Evolutionary conservation across 2,113 vertebrate species (phyloP).

Genomic region (Naja naja): DNA sequence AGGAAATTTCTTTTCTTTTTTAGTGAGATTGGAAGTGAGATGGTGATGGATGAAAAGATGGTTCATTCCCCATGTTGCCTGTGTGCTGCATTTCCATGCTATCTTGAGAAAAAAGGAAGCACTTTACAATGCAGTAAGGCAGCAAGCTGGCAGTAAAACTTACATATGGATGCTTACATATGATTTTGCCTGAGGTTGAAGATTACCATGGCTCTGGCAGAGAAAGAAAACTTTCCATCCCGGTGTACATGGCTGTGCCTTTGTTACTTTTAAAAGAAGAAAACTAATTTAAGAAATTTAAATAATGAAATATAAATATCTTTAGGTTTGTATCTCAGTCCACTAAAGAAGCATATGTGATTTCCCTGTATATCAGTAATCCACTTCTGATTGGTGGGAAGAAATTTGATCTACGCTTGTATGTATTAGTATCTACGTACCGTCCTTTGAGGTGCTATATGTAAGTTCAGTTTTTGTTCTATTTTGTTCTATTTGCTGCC

Average conservation of each 20-base stretch:
- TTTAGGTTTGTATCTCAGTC: conserved; percentile 86
- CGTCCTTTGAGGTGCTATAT: conserved; percentile 95
- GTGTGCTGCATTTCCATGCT: neutral
- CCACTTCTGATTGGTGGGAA: conserved; percentile 93
- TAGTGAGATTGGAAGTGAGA: neutral
- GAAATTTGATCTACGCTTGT: conserved; percentile 96
- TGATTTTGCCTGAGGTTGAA: neutral
- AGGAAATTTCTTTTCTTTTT: neutral
- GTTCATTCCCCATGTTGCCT: neutral
- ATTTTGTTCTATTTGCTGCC: neutral
- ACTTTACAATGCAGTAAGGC: neutral
- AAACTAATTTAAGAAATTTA: neutral
- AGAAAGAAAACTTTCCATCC: neutral
- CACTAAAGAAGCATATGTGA: conserved; percentile 93
- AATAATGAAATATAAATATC: neutral
- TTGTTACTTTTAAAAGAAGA: neutral
- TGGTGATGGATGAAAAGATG: neutral
- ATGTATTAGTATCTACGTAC: conserved; percentile 93
- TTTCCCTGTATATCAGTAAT: conserved; percentile 95
- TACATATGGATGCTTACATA: neutral
- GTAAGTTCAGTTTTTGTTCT: conserved; percentile 66
- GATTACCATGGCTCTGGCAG: neutral
- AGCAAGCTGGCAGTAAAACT: neutral
- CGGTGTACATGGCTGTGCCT: neutral
- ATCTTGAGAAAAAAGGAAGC: neutral